phyloP scores from a whole-genome alignment of 37 sponge, comb jelly and placozoan species.

The Cliona cf. orientalis region DNA sequence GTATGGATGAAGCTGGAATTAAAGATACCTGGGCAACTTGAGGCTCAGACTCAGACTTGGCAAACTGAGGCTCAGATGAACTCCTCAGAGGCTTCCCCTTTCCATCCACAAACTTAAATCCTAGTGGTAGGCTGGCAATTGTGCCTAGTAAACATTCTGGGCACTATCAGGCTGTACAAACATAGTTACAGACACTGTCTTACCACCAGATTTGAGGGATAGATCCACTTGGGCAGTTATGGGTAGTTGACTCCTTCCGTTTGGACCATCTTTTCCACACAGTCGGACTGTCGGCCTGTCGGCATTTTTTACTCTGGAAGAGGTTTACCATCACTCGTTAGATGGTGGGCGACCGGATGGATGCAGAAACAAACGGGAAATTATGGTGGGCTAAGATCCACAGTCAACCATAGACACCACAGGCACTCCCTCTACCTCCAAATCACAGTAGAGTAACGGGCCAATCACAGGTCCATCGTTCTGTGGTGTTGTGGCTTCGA shows the following conservation, averaged over 20 bases:
- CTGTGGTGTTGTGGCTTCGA: too few relatives aligned
- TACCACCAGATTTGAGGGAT: not conserved
- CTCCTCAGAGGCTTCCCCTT: too few relatives aligned
- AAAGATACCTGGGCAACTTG: too few relatives aligned
- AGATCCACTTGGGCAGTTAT: constrained; percentile 20
- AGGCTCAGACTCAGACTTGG: too few relatives aligned
- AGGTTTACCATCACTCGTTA: not conserved
- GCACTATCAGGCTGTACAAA: constrained; percentile 25
- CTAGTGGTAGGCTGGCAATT: constrained; percentile 16
- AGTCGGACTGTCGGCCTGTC: constrained; percentile 6
- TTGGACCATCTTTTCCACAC: constrained; percentile 4
- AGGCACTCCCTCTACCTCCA: constrained; percentile 10
- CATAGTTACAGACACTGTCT: not conserved
- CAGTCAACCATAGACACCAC: constrained; percentile 1
- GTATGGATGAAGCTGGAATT: too few relatives aligned
- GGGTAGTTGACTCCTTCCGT: too few relatives aligned
- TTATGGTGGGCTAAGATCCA: constrained; percentile 30
- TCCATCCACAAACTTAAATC: not conserved
- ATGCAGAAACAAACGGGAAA: not conserved
- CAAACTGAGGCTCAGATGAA: too few relatives aligned
- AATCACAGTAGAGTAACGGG: not conserved
- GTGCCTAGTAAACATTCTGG: constrained; percentile 13
- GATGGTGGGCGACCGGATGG: not conserved
- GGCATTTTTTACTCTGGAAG: not conserved
- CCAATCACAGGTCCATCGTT: constrained; percentile 12